Percentiles rank a stretch among this genome's conserved stretches.
phyloP scores from a whole-genome alignment of 2,113 vertebrate species.

The Sterrhoptilus dennistouni region DNA sequence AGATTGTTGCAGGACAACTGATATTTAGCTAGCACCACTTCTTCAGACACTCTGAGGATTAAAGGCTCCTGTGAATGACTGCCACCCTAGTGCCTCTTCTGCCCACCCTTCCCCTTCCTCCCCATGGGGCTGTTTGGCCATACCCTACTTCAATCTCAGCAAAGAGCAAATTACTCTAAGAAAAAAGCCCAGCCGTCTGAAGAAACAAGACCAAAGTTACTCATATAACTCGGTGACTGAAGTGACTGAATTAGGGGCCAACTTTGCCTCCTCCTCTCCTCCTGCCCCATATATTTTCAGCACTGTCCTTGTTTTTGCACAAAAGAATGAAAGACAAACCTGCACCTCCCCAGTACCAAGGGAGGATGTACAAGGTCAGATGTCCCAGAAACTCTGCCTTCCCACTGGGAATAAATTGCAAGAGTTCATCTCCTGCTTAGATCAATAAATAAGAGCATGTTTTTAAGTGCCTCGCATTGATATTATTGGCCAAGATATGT shows the following conservation, averaged over 20 bases:
- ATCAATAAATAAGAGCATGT: neutral
- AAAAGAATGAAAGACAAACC: neutral
- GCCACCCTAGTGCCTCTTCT: neutral
- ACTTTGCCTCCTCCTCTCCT: neutral
- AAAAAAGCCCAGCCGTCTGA: neutral
- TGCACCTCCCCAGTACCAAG: neutral
- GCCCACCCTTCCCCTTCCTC: neutral
- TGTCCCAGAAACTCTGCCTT: neutral
- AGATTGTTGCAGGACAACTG: neutral
- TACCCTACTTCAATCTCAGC: neutral
- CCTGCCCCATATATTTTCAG: neutral
- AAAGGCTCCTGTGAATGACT: neutral
- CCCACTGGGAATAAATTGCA: neutral
- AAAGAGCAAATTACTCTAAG: neutral
- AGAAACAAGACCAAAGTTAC: neutral
- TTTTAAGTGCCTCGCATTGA: neutral
- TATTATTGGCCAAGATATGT: neutral
- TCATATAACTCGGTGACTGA: neutral
- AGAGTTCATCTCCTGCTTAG: neutral
- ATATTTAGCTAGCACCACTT: neutral
- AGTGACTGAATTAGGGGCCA: neutral
- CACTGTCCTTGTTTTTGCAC: neutral
- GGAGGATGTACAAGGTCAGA: neutral
- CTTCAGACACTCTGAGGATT: neutral
- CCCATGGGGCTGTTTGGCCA: accelerated